Base-by-base conservation (phyloP, 2,113 vertebrate species). In the Progne subis region DNA sequence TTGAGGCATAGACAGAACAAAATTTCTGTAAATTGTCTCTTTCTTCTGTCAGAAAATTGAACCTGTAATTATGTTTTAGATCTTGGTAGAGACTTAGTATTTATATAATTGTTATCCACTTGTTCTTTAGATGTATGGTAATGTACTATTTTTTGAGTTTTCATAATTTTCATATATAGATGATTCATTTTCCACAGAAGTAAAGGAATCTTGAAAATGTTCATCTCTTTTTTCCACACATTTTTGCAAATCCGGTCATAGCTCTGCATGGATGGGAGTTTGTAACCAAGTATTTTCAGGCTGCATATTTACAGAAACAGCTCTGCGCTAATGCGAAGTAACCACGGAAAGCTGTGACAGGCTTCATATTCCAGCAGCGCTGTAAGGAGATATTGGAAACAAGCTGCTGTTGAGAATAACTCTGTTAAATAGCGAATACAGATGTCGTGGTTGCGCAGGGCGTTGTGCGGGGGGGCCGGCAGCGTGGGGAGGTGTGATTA, bases 31-130 rank as follows among this genome's bases (percentile, higher is more conserved):
- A 86, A 63, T 56, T 60, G 32, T 37, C 69, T 86, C 83, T 82
- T 92, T 94, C 91, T 68, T 69, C 69, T 81, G 44, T 72, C 65
- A 94, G 89, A 95, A 91, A 96, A 92, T 11, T 68, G 88, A 95
- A 83, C 44, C 86, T 93, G 52, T 75, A 90, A 95, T 96, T 94
- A 81, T 20, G 44, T 75, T 81, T 61, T 52, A 82, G 78, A 85
- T 82, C 92, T 60, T 82, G 31, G 50, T 75, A 88, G 81, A 92
- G 77, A 71, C 61, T 94, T 53, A 37, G 49, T 47, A 60, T 91
- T 88, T 91, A 44, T 83, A 44, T 71, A 88, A 90, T 72, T 94
- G 93, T 89, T 55, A 78, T 64, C 72, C 53, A 68, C 55, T 68
- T 72, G 60, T 70, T 86, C 84, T 82, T 84, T 68, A 43, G 59